Evolutionary conservation across 2,888 invertebrate species (phyloP).

Genomic region (Electrophaes corylata): DNA sequence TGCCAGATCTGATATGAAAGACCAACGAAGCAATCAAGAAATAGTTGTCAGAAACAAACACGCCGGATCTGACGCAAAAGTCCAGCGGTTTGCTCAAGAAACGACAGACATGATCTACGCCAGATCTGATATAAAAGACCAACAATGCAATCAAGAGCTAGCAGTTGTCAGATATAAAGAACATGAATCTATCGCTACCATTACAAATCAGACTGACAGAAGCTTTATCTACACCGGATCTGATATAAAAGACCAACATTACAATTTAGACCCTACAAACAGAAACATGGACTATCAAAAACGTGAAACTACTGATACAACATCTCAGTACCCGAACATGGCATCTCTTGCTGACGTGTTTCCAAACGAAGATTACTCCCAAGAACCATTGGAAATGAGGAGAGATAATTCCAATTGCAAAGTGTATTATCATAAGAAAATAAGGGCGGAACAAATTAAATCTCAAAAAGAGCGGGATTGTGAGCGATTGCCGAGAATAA

Average conservation of each 20-base stretch:
- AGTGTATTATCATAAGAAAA: slow-evolving; percentile 61
- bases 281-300: neutral
- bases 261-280: neutral
- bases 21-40: neutral
- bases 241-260: neutral
- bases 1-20: neutral
- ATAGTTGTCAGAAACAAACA: neutral
- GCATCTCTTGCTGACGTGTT: slow-evolving; percentile 31
- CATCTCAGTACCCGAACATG: slow-evolving; percentile 33
- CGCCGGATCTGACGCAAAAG: neutral
- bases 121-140: neutral
- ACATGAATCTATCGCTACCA: no score
- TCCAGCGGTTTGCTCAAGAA: neutral
- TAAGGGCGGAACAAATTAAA: slow-evolving; percentile 52
- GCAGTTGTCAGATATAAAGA: neutral
- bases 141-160: neutral
- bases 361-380: slow-evolving; percentile 16
- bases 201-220: no score
- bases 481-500: slow-evolving; percentile 55
- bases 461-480: slow-evolving; percentile 26
- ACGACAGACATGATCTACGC: neutral
- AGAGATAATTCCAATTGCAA: slow-evolving; percentile 26
- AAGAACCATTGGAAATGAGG: slow-evolving; percentile 10
- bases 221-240: neutral
- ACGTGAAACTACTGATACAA: neutral